Evolutionary conservation across 2,888 invertebrate genomes (phyloP), one percentile per base, ranked within the genome.

Genomic region (Thymelicus acteon): DNA sequence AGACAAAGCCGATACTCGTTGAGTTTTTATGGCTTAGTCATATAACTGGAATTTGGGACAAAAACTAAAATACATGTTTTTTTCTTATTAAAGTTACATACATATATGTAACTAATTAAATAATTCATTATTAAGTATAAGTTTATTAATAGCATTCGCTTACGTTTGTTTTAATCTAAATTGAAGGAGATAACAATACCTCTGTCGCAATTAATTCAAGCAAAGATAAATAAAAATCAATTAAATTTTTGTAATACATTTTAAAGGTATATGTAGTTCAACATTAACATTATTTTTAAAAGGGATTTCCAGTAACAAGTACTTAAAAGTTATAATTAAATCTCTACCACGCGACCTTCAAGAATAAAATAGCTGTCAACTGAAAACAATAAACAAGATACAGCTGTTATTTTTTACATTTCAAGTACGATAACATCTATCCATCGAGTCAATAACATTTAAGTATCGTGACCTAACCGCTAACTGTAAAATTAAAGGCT

Each of bases 401-500:
- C 60, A 60, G 60, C 40, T 39, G 40, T 39, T 58, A 48, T 60
- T 69, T 69, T 63, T 63, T n/a, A 12, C 15, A 52, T 49, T 39
- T 37, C n/a, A 13, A 48, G 10, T 57, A 15, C 57, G 57, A 62
- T 67, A 67, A 39, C 49, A 61, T 68, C 67, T 61, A 68, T 68
- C 49, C 39, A 5, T 39, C 8, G 63, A 69, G 69, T 70, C 63
- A 70, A 70, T 64, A 70, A 60, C 63, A 48, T 49, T 69, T 58
- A 57, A 57, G 47, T 40, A 37, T 63, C 69, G 63, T 71, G 71
- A 71, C 60, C 54, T 61, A 71, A 66, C 71, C 71, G 71, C 60
- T 73, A 75, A 74, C 74, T 73, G 76, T 75, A 72, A 75, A 76
- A 73, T 77, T 75, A 77, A 76, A 74, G 77, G 80, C 75, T 83